These are phyloP conservation scores for Yponomeuta malinellus DNA, from an alignment of 2,888 invertebrate species.

Conservation along the genomic window DNA sequence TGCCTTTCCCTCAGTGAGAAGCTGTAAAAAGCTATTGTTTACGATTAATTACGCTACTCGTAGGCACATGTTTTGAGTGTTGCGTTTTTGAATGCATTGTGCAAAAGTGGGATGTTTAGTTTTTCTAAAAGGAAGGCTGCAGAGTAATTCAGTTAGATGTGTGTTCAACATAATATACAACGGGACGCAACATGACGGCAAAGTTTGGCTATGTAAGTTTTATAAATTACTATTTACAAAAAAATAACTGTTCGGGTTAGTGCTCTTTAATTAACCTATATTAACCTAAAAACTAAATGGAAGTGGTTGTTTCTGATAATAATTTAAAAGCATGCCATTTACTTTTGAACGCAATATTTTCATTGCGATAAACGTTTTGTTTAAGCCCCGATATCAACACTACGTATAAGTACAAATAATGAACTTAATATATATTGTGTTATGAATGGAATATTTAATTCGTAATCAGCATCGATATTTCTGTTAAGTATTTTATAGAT, in stretches of 20 bases:
- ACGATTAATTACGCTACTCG: slow-evolving; percentile 35
- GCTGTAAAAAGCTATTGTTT: slow-evolving; percentile 67
- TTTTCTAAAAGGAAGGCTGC: slow-evolving; percentile 63
- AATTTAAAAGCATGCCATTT: neutral
- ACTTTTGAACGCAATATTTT: slow-evolving; percentile 16
- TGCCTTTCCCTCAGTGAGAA: slow-evolving; percentile 56
- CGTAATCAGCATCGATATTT: too few relatives aligned
- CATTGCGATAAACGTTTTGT: slow-evolving; percentile 10
- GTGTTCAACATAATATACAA: slow-evolving; percentile 73
- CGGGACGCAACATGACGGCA: slow-evolving; percentile 77
- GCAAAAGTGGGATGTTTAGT: slow-evolving; percentile 71
- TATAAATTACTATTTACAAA: neutral
- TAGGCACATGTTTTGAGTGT: slow-evolving; percentile 61
- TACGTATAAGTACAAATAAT: neutral
- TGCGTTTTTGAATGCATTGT: slow-evolving; percentile 62
- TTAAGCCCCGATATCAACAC: neutral
- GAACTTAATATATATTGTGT: slow-evolving; percentile 19
- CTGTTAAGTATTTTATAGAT: slow-evolving; percentile 24
- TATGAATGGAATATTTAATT: slow-evolving; percentile 31
- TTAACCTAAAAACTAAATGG: neutral
- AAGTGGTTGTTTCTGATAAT: neutral
- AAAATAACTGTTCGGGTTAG: neutral
- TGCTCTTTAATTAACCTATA: neutral
- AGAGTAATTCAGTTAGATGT: slow-evolving; percentile 73
- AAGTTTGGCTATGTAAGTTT: slow-evolving; percentile 75